Evolutionary conservation across 2,888 invertebrate species (phyloP), one percentile per base, ranked within the genome.

Genomic region (Drosophila hawaiiensis): DNA sequence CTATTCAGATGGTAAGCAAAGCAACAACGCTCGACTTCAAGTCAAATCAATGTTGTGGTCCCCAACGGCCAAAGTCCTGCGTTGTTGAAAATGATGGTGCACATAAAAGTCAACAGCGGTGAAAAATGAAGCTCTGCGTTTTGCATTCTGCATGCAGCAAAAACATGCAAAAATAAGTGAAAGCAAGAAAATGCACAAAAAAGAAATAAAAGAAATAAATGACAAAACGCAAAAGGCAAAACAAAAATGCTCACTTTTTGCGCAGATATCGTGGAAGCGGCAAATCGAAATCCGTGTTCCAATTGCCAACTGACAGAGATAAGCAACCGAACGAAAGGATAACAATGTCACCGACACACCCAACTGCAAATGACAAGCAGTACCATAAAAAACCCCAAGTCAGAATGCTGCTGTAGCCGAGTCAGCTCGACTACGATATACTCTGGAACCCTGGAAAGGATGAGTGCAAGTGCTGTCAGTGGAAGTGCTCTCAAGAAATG

Each of bases 301-400:
- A 80, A 87, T 84, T 86, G 73, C 67, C 67, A 75, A 70, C 70
- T 72, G 80, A 84, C 84, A 79, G 64, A 76, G 64, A 83, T 84
- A 89, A 87, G 87, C 78, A 78, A 80, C 75, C 77, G 56, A 80
- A 82, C 78, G 87, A 89, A 88, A 84, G 88, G 91, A 87, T 87
- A 87, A 87, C 88, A 89, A 76, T 77, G 77, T 71, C 78, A 81
- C 53, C 59, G 77, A 69, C 89, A 86, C 69, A 86, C 68, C 66
- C 67, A 86, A 73, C 88, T 61, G 71, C 61, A 63, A 74, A 54
- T 25, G 73, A 54, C 66, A 56, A 52, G 62, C 50, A 64, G 62
- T 37, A 64, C 53, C 43, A 63, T 49, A 59, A 56, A 59, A 28
- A 41, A 55, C 60, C 28, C 7, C 31, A 14, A 4, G 9, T 25